Evolutionary conservation across 1,140 invertebrate species (phyloP), one percentile per base, ranked within the genome.

Genomic region (Eubasilissa regina): DNA sequence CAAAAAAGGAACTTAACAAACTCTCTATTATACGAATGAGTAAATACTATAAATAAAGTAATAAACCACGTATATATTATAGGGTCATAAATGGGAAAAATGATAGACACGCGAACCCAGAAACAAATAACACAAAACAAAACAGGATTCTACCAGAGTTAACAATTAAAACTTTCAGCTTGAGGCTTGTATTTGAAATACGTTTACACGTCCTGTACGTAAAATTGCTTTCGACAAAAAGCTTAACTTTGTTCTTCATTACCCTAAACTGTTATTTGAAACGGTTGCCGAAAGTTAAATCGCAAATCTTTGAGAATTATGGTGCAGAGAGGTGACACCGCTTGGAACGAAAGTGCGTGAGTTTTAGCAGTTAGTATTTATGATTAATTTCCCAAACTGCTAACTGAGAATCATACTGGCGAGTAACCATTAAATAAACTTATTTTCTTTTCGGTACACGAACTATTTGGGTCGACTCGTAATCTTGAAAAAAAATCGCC

Each of bases 341-440:
- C 72, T 56, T 75, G 78, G 78, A 73, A 80, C 78, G 60, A 62
- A 44, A 58, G 17, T 76, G 78, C 78, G 78, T 80, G 78, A 80
- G 60, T 10, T 56, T 48, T 19, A 35, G 43, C 72, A 25, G 64
- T 80, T 80, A 80, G 68, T 62, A 64, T 79, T 79, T 74, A 74
- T 74, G 68, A 68, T 68, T 68, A 68, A 68, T 68, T 68, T 68
- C 44, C 64, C 35, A 68, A 68, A 68, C 64, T 68, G 44, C 64
- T 48, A 68, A 68, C 64, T 68, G 64, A 19, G 44, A 68, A 68
- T 68, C 64, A 68, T 68, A 68, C 64, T 47, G 43, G 43, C 64
- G 15, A 68, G 64, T 68, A 68, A 68, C 43, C 64, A 68, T 68
- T 68, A 68, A 68, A 44, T 68, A 68, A 68, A 68, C 64, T 68